phyloP scores from a whole-genome alignment of 2,797 vertebrate genomes.

The Clarias pachynema region DNA sequence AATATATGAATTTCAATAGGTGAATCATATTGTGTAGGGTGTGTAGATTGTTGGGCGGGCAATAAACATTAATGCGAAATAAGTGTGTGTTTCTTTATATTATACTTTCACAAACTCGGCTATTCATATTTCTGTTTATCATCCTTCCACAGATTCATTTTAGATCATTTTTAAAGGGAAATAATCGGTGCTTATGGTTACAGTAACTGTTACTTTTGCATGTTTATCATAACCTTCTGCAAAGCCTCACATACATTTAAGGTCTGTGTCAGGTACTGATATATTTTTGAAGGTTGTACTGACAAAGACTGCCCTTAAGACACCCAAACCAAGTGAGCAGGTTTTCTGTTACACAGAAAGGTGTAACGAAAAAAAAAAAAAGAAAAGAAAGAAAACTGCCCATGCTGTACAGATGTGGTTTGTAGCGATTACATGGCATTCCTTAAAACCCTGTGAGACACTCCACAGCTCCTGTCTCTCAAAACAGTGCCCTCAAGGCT shows the following conservation, averaged over 20 bases:
- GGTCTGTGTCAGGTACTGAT: not conserved
- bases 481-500: constrained; percentile 32
- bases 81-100: not conserved
- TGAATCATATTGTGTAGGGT: not conserved
- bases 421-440: constrained; percentile 19
- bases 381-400: not conserved
- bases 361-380: not conserved
- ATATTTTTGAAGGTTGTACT: not conserved
- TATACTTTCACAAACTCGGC: not conserved
- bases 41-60: not conserved
- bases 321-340: not conserved
- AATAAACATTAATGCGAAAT: not conserved
- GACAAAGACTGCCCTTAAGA: not conserved
- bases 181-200: not conserved
- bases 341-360: constrained; percentile 7
- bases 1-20: not conserved
- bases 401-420: constrained; percentile 16
- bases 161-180: not conserved
- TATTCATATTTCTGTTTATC: not conserved
- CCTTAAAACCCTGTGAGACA: not conserved
- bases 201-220: not conserved
- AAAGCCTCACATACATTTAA: not conserved
- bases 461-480: constrained; percentile 24
- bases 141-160: not conserved
- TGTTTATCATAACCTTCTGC: not conserved